A percentile compares a stretch with the other conserved stretches of the same genome.
Conservation (phyloP, 2,113 vertebrate genomes). For the Podarcis cretensis region DNA sequence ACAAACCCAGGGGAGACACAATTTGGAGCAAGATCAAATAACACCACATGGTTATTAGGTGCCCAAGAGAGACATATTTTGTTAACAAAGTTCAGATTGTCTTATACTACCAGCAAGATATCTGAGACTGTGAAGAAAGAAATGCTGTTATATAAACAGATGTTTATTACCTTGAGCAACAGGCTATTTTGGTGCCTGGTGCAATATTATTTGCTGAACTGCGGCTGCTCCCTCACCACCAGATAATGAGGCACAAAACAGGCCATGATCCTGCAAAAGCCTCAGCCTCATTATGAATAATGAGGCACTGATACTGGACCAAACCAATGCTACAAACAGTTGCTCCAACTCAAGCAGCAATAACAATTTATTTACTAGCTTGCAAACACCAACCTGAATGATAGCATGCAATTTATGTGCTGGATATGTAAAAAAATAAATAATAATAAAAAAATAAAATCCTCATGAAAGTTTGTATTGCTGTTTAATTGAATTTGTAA, state of each 20-base stretch:
- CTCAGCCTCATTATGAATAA: background rate
- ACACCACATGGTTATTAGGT: conserved; percentile 22
- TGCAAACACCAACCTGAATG: background rate
- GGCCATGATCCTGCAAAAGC: background rate
- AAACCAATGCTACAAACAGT: background rate
- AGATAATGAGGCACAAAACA: background rate
- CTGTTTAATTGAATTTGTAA: too few species aligned
- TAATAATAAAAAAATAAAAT: too few species aligned
- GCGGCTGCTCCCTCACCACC: background rate
- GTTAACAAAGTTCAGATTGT: conserved; percentile 16
- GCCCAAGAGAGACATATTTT: conserved; percentile 17
- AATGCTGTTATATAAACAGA: background rate
- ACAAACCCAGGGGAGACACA: conserved; percentile 8
- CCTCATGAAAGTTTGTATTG: too few species aligned
- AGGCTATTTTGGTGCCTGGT: background rate
- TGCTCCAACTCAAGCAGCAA: background rate
- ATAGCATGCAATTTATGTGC: background rate
- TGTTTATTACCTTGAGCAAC: background rate
- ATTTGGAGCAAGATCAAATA: conserved; percentile 44
- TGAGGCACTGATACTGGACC: background rate
- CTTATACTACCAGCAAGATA: conserved; percentile 1
- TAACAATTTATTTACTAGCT: background rate
- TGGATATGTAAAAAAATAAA: too few species aligned
- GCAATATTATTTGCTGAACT: conserved; percentile 1
- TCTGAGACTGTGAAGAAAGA: background rate